Evolutionary conservation across 2,888 invertebrate species (phyloP).

Genomic region (Melangyna quadrimaculata): DNA sequence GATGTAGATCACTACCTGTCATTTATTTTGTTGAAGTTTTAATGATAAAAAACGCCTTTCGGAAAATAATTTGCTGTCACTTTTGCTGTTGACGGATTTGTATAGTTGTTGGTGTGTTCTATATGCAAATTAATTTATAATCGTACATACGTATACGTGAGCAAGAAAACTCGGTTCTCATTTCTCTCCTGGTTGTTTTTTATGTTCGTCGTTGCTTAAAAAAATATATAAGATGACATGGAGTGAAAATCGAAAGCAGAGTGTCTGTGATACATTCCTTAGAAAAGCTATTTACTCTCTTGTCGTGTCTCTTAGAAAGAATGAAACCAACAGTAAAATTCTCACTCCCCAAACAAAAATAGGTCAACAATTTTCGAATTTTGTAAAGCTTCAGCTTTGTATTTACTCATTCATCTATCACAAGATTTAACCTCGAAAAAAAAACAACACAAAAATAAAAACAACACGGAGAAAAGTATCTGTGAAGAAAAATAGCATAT

Average conservation of each 20-base stretch:
- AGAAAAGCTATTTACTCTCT: not conserved
- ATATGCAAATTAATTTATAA: too few relatives aligned
- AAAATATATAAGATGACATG: not conserved
- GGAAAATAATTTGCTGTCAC: too few relatives aligned
- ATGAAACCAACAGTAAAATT: not conserved
- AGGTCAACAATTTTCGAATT: conserved; percentile 53
- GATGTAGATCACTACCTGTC: too few relatives aligned
- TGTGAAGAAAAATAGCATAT: conserved; percentile 22
- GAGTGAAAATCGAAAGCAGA: not conserved
- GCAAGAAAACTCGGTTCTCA: too few relatives aligned
- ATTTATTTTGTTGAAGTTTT: too few relatives aligned
- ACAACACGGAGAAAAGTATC: not conserved
- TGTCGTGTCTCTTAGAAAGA: not conserved
- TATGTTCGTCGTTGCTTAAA: too few relatives aligned
- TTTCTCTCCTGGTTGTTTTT: too few relatives aligned
- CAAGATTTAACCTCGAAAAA: conserved; percentile 37
- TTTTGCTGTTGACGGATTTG: too few relatives aligned
- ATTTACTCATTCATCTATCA: conserved; percentile 17
- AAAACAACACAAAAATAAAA: not conserved
- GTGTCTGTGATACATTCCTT: not conserved
- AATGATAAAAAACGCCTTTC: too few relatives aligned
- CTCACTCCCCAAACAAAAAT: conserved; percentile 6
- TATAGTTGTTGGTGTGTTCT: too few relatives aligned
- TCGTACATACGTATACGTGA: too few relatives aligned
- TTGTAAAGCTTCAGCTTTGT: conserved; percentile 18